These are phyloP conservation scores for Myiopsitta monachus DNA, from an alignment of 2,113 vertebrate genomes.

Conservation along the genomic window DNA sequence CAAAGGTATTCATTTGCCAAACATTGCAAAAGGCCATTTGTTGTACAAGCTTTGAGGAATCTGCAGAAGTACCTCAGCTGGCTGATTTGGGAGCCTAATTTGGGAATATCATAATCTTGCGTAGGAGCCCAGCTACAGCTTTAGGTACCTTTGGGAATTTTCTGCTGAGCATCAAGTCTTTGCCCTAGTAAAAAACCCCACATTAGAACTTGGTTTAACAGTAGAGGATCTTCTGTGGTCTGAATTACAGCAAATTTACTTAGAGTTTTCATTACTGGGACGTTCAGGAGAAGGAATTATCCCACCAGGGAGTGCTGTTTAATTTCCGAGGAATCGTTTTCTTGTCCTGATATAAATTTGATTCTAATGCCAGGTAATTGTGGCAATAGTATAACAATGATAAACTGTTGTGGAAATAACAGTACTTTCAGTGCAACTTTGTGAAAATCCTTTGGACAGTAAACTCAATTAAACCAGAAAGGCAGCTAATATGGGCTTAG, in stretches of 20 bases:
- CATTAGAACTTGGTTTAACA: not conserved
- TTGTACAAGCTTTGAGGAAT: not conserved
- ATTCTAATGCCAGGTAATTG: constrained; percentile 51
- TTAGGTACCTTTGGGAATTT: not conserved
- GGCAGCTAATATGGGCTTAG: not conserved
- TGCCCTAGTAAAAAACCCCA: not conserved
- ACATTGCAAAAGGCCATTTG: not conserved
- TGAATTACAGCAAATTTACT: constrained; percentile 44
- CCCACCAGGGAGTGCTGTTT: constrained; percentile 61
- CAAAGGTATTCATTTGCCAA: not conserved
- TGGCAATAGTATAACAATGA: constrained; percentile 5
- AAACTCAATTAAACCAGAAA: constrained; percentile 21
- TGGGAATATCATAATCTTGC: not conserved
- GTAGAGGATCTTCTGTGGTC: constrained; percentile 18
- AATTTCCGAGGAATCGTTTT: constrained; percentile 60
- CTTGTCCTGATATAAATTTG: constrained; percentile 51
- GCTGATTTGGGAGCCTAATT: not conserved
- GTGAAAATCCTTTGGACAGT: not conserved
- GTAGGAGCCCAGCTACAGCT: not conserved
- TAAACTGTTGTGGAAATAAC: constrained; percentile 8
- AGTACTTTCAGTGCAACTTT: not conserved
- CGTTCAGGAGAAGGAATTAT: constrained; percentile 51
- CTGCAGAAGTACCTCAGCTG: not conserved
- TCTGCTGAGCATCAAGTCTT: not conserved
- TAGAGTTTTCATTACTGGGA: constrained; percentile 39